Percentiles rank a stretch among this genome's conserved stretches.
phyloP scores from a whole-genome alignment of 1,140 invertebrate genomes.

The Apis cerana region DNA sequence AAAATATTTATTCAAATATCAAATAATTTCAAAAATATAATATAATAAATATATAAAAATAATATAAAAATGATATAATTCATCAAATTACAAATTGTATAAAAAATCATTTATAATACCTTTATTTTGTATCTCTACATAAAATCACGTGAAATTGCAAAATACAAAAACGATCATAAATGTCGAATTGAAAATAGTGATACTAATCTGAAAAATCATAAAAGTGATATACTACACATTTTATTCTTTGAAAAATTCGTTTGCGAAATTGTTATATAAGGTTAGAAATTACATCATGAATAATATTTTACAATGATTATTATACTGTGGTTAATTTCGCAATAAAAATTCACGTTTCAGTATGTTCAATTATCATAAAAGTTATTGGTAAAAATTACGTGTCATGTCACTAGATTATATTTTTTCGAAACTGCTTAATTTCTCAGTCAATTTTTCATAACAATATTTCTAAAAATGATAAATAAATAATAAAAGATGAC shows the following conservation, averaged over 20 bases:
- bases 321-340: background rate
- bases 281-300: slow-evolving; percentile 7
- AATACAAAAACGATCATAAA: background rate
- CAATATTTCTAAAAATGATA: too few relatives aligned
- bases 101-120: background rate
- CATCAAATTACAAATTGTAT: background rate
- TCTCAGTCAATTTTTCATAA: too few relatives aligned
- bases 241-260: background rate
- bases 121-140: too few relatives aligned
- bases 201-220: background rate
- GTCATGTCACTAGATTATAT: too few relatives aligned
- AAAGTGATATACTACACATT: background rate
- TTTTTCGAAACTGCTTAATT: too few relatives aligned
- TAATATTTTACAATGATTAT: background rate
- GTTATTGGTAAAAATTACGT: background rate
- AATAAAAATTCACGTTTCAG: slow-evolving; percentile 21
- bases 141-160: background rate
- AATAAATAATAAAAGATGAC: too few relatives aligned
- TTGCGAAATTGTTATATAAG: slow-evolving; percentile 25
- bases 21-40: too few relatives aligned
- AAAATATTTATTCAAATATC: too few relatives aligned
- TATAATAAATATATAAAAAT: too few relatives aligned
- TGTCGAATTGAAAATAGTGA: background rate
- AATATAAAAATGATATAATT: too few relatives aligned
- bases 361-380: background rate